phyloP scores from a whole-genome alignment of 2,113 vertebrate genomes.

The Neogale vison region DNA sequence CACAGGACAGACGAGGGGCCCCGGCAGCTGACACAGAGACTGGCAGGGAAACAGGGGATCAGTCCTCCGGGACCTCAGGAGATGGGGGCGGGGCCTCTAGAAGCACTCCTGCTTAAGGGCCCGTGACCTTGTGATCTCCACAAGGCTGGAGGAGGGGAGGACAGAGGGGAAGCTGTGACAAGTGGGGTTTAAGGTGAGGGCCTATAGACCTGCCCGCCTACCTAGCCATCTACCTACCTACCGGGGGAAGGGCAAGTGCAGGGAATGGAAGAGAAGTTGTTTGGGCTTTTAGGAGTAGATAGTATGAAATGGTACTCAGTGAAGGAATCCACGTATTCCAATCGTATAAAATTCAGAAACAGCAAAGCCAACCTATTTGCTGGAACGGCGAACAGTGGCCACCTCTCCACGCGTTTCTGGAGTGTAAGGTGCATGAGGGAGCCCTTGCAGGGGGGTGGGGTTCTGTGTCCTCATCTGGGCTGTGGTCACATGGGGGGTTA shows the following conservation, averaged over 20 bases:
- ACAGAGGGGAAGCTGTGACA: neutral
- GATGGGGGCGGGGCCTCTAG: neutral
- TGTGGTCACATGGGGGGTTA: neutral
- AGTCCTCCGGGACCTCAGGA: fast-evolving
- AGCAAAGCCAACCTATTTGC: neutral
- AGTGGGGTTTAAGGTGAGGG: neutral
- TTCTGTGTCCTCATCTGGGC: neutral
- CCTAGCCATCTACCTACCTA: neutral
- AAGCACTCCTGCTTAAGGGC: neutral
- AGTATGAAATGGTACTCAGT: neutral
- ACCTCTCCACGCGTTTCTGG: fast-evolving
- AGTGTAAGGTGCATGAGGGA: neutral
- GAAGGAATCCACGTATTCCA: neutral
- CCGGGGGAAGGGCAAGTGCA: neutral
- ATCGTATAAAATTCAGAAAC: neutral
- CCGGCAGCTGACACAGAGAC: neutral
- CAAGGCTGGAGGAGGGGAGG: neutral
- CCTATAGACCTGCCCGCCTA: neutral
- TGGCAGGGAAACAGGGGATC: neutral
- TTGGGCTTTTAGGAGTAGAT: neutral
- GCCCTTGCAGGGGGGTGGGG: neutral
- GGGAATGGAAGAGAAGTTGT: neutral
- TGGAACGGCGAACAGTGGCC: neutral
- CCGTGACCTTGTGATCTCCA: neutral
- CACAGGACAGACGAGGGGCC: neutral